Evolutionary conservation across 2,888 invertebrate genomes (phyloP), one percentile per base, ranked within the genome.

Genomic region (Ichneumoninae sp.): DNA sequence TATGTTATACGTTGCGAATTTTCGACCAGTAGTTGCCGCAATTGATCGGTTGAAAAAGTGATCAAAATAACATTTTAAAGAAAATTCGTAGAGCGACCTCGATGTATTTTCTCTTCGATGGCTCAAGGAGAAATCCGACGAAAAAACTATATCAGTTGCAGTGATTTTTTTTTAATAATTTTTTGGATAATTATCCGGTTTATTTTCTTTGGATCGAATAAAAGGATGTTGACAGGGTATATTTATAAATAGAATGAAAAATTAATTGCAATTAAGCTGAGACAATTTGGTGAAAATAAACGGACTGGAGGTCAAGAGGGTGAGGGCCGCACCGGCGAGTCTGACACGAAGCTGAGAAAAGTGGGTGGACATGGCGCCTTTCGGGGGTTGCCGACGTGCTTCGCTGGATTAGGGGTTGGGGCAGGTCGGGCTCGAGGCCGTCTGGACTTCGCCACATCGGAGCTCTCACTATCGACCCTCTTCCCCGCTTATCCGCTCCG

Each of bases 341-440:
- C 73, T 78, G 77, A 71, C 66, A 10, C 10, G 77, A 77, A 70
- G 47, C 57, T 50, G 44, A 81, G 81, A 54, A 68, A 73, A 77
- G 52, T 60, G 78, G 68, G 68, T 83, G 80, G 69, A 80, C 40
- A 50, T 60, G 94, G 94, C 84, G 92, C 93, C 6, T 91, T 47
- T 93, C 94, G 94, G 83, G 93, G 1, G 30, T 81, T 19, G 93
- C 93, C 70, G 89, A 92, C 4, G 94, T 94, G 0, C 0, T 92
- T 1, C 90, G 90, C 22, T 87, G 93, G 19, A 94, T 94, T 6
- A 95, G 94, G 94, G 94, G 94, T 83, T 91, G 85, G 81, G 87
- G 83, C 86, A 83, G 89, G 89, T 89, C 88, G 87, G 88, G 85
- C 86, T 88, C 88, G 87, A 87, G 88, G 87, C 78, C 82, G 83